A percentile compares a stretch with the other conserved stretches of the same genome.
Conservation (phyloP, 2,888 invertebrate genomes). For the Nephrotoma appendiculata region DNA sequence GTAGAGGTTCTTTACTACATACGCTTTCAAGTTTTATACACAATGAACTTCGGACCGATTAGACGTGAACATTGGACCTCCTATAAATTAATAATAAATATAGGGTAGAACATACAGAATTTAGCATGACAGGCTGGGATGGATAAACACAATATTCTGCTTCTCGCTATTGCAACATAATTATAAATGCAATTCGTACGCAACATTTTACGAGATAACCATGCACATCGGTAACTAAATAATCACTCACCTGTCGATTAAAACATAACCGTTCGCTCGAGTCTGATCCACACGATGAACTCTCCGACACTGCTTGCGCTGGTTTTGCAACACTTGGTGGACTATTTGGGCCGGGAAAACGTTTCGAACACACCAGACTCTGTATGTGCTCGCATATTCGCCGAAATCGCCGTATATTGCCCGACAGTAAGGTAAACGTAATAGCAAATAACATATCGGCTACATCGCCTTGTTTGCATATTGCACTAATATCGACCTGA, state of each 20-base stretch:
- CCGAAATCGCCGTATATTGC: slow-evolving; percentile 86
- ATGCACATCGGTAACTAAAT: background rate
- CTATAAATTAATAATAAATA: no score
- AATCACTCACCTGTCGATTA: slow-evolving; percentile 25
- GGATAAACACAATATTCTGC: no score
- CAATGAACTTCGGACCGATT: no score
- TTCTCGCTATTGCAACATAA: background rate
- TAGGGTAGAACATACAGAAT: background rate
- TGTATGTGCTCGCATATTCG: slow-evolving; percentile 95
- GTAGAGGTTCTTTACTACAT: no score
- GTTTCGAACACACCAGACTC: slow-evolving; percentile 53
- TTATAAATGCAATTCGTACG: slow-evolving; percentile 5
- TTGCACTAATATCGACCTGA: slow-evolving; percentile 76
- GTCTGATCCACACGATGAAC: slow-evolving; percentile 33
- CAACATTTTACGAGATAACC: no score
- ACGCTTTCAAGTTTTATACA: no score
- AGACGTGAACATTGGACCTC: no score
- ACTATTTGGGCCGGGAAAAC: slow-evolving; percentile 32
- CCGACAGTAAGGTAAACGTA: slow-evolving; percentile 86
- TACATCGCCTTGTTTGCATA: slow-evolving; percentile 54
- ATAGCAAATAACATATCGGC: slow-evolving; percentile 75
- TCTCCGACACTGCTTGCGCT: slow-evolving; percentile 34
- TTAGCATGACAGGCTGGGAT: no score
- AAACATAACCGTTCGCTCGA: slow-evolving; percentile 32
- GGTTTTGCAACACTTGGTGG: slow-evolving; percentile 30